A percentile compares a stretch with the other conserved stretches of the same genome.
Conservation (phyloP, 2,797 vertebrate genomes). For the Setipinna tenuifilis region DNA sequence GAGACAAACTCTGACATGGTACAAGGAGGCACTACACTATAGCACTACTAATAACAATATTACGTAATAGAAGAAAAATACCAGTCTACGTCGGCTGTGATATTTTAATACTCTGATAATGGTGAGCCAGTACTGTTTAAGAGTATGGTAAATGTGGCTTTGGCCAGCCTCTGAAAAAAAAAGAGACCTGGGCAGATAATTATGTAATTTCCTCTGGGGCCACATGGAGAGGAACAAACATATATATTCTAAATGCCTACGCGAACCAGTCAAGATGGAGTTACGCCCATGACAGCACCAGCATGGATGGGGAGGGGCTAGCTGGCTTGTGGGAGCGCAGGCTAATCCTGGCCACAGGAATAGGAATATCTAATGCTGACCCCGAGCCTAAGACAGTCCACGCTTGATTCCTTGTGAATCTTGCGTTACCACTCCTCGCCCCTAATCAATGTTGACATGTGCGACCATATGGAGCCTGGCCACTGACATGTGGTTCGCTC, state of each 20-base stretch:
- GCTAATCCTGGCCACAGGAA: slow-evolving; percentile 56
- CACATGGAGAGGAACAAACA: not conserved
- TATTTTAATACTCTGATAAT: not conserved
- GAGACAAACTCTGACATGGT: not conserved
- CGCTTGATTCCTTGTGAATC: slow-evolving; percentile 54
- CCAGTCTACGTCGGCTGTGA: not conserved
- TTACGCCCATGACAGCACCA: slow-evolving; percentile 24
- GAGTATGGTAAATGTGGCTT: not conserved
- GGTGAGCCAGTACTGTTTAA: not conserved
- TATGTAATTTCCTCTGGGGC: not conserved
- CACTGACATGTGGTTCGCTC: slow-evolving; percentile 49
- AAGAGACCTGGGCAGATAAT: not conserved
- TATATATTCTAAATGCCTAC: slow-evolving; percentile 15
- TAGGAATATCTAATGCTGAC: slow-evolving; percentile 53
- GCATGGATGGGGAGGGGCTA: slow-evolving; percentile 32
- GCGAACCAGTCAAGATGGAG: slow-evolving; percentile 37
- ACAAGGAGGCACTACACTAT: too few species aligned
- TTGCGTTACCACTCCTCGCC: slow-evolving; percentile 52
- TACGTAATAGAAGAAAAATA: too few species aligned
- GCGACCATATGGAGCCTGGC: slow-evolving; percentile 50
- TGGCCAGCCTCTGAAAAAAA: not conserved
- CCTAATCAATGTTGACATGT: slow-evolving; percentile 57
- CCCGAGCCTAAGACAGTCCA: slow-evolving; percentile 49
- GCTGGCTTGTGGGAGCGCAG: slow-evolving; percentile 17
- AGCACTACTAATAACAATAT: too few species aligned